Conservation (phyloP, 2,888 invertebrate genomes). For the Apodemia duryi region DNA sequence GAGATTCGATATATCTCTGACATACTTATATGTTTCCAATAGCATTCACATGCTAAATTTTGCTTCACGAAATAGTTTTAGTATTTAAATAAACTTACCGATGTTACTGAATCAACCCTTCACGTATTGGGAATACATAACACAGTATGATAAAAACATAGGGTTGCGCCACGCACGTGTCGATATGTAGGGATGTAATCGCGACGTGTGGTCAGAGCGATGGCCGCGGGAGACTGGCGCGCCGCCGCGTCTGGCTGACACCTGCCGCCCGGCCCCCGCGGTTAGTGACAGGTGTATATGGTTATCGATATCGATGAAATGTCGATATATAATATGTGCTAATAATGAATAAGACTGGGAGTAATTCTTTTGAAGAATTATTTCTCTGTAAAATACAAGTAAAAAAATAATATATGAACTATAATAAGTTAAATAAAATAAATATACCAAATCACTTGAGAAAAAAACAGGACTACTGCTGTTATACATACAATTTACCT, state of each 20-base stretch:
- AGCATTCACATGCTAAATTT: neutral
- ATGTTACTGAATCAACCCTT: conserved; percentile 27
- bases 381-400: too few relatives aligned
- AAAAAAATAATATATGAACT: too few relatives aligned
- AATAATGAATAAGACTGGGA: neutral
- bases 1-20: conserved; percentile 11
- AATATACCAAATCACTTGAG: too few relatives aligned
- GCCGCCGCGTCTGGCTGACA: conserved; percentile 65
- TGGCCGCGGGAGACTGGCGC: conserved; percentile 73
- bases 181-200: conserved; percentile 40
- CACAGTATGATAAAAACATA: conserved; percentile 47
- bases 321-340: conserved; percentile 2
- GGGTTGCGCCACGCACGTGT: conserved; percentile 74
- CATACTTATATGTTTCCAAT: neutral
- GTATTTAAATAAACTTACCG: conserved; percentile 29
- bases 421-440: too few relatives aligned
- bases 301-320: conserved; percentile 64
- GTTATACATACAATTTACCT: too few relatives aligned
- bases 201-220: conserved; percentile 61
- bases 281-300: conserved; percentile 56
- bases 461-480: too few relatives aligned
- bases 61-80: neutral
- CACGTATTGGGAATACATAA: conserved; percentile 51
- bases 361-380: too few relatives aligned
- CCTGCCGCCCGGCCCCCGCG: conserved; percentile 67